Conservation (phyloP, 2,113 vertebrate species). For the Elephas maximus region DNA sequence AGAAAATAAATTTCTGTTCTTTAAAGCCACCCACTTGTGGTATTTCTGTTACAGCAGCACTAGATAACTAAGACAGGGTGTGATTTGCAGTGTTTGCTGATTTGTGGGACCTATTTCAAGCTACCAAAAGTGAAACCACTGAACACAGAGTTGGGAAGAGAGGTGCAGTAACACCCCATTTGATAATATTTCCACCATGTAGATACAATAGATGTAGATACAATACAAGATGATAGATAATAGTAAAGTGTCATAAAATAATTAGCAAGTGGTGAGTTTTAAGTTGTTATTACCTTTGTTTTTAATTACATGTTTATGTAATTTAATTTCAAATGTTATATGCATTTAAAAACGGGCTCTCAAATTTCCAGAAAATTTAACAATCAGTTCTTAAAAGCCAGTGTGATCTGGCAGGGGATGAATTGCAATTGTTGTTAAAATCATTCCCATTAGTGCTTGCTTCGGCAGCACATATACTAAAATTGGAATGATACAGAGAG, state of each 20-base stretch:
- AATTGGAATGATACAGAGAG: too few relatives aligned
- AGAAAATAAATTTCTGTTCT: neutral
- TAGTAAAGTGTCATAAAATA: neutral
- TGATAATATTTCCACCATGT: neutral
- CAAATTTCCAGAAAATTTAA: constrained; percentile 58
- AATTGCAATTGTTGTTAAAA: neutral
- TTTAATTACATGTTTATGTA: constrained; percentile 25
- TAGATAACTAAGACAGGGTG: neutral
- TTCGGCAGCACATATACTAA: too few relatives aligned
- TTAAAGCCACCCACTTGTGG: neutral
- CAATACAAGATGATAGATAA: neutral
- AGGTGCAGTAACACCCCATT: neutral
- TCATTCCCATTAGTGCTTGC: too few relatives aligned
- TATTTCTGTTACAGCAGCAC: neutral
- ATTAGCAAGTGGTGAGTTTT: neutral
- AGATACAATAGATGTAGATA: neutral
- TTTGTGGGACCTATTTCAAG: neutral
- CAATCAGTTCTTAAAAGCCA: neutral
- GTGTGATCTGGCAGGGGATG: neutral
- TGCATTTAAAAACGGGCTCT: constrained; percentile 44
- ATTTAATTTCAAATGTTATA: constrained; percentile 57
- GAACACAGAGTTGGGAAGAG: neutral
- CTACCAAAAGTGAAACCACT: neutral
- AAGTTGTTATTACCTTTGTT: neutral
- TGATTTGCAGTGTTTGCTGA: neutral